A percentile compares a stretch with the other conserved stretches of the same genome.
These are phyloP conservation scores for Lampris megalopsis DNA, from an alignment of 2,113 vertebrate species.

Conservation along the genomic window DNA sequence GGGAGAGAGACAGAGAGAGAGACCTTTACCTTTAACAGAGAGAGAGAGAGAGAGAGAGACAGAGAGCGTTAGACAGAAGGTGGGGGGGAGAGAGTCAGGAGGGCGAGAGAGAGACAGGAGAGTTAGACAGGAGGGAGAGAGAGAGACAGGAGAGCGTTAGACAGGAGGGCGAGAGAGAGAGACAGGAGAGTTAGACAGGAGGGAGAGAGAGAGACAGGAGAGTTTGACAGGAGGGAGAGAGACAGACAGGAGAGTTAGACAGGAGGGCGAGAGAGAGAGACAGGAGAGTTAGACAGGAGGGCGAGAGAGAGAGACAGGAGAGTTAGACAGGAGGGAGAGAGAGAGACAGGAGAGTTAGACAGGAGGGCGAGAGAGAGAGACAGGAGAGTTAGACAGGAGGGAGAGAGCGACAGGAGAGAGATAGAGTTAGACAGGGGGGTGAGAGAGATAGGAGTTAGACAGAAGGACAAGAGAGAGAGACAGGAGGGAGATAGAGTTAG, in stretches of 20 bases:
- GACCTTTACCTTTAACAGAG: background rate
- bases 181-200: background rate
- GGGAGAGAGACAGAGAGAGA: background rate
- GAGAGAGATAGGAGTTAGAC: background rate
- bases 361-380: background rate
- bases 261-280: background rate
- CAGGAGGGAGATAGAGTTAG: background rate
- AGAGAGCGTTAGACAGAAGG: background rate
- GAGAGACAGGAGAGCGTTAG: too few relatives aligned
- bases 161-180: background rate
- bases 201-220: background rate
- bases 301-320: too few relatives aligned
- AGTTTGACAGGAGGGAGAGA: background rate
- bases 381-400: background rate
- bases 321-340: too few relatives aligned
- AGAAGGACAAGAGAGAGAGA: background rate
- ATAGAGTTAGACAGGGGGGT: background rate
- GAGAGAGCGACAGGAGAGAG: constrained; percentile 2
- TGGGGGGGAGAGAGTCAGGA: background rate
- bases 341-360: background rate
- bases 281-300: background rate
- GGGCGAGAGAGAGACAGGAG: background rate
- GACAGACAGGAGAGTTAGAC: background rate
- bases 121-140: background rate
- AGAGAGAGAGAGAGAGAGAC: background rate